phyloP scores from a whole-genome alignment of 2,113 vertebrate species.

The Syngnathus scovelli region DNA sequence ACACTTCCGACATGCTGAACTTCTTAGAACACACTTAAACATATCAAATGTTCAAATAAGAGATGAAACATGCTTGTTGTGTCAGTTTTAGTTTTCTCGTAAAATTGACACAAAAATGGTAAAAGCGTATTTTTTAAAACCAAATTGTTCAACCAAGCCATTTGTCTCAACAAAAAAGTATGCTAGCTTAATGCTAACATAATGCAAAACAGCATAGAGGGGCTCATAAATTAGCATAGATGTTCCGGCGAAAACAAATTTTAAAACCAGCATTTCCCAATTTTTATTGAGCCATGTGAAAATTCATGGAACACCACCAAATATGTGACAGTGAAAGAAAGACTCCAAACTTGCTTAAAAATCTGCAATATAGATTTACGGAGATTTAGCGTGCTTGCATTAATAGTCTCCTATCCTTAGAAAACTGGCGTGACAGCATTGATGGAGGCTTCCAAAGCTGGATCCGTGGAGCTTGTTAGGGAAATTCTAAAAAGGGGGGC shows the following conservation, averaged over 20 bases:
- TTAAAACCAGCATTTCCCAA: too few species aligned
- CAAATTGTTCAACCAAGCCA: not conserved
- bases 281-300: too few species aligned
- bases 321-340: too few species aligned
- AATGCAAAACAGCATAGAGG: not conserved
- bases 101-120: not conserved
- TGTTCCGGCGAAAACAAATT: not conserved
- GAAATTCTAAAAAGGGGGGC: constrained; percentile 78
- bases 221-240: not conserved
- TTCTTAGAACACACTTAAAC: not conserved
- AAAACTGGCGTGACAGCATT: constrained; percentile 80
- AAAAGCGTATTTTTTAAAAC: not conserved
- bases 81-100: not conserved
- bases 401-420: constrained; percentile 59
- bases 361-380: too few species aligned
- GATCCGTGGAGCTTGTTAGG: constrained; percentile 71
- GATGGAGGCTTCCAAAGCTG: constrained; percentile 82
- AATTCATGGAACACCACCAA: too few species aligned
- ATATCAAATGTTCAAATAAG: not conserved
- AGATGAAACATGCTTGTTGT: not conserved
- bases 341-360: too few species aligned
- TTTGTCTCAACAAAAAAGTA: not conserved
- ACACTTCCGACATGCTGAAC: too few species aligned
- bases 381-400: not conserved
- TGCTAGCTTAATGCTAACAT: not conserved